Percentiles rank a stretch among this genome's conserved stretches.
These are phyloP conservation scores for Apamea anceps DNA, from an alignment of 2,888 invertebrate genomes.

Conservation along the genomic window DNA sequence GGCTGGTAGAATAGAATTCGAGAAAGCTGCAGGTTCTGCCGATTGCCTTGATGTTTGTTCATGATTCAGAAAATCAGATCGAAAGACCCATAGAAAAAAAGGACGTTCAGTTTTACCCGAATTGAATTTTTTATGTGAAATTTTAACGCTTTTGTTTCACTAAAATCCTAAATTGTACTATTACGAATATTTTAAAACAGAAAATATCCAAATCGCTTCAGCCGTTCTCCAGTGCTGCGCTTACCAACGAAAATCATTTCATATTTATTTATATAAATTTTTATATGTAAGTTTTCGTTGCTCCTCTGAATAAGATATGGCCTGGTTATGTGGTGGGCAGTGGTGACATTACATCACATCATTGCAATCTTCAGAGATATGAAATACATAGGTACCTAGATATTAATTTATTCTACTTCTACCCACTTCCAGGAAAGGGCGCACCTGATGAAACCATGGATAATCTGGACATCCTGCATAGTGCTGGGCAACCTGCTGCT, in stretches of 20 bases:
- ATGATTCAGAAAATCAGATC: no score
- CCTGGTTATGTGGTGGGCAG: not conserved
- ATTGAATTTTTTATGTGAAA: no score
- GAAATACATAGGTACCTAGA: not conserved
- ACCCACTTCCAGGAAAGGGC: constrained; percentile 77
- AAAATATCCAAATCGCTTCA: no score
- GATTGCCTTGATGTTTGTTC: not conserved
- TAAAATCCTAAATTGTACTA: no score
- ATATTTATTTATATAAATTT: no score
- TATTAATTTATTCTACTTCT: constrained; percentile 35
- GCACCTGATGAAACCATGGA: constrained; percentile 81
- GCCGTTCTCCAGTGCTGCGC: no score
- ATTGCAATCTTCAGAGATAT: not conserved
- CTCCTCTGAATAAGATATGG: not conserved
- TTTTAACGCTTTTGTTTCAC: no score
- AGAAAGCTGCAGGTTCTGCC: not conserved
- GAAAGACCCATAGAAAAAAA: no score
- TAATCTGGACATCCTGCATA: constrained; percentile 83
- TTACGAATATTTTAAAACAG: no score
- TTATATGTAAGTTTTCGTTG: not conserved
- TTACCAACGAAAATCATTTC: no score
- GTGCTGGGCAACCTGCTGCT: constrained; percentile 75
- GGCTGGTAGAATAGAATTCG: not conserved
- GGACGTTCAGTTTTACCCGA: no score
- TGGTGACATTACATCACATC: not conserved